Base-by-base conservation (phyloP, 1,140 invertebrate species). In the Anthonomus grandis region DNA sequence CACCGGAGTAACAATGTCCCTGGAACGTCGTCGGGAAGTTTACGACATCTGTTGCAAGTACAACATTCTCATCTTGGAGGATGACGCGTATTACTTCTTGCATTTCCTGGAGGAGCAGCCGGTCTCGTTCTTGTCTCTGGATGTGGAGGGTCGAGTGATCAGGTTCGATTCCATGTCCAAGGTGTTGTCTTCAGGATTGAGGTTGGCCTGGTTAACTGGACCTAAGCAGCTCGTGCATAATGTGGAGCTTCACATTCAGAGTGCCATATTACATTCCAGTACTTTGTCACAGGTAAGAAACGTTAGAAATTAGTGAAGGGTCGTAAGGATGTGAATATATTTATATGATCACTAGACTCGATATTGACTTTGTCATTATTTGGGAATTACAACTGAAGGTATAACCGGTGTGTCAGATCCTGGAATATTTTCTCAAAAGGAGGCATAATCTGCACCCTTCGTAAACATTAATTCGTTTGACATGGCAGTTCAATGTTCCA, bases 101-200 rank as follows among this genome's bases (percentile, higher is more conserved):
- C 84, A 87, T 67, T 91, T 86, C 69, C 50, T 64, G n/a, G 83
- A 69, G 24, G 76, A 81, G 50, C 74, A 78, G 41, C 77, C 83
- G 0, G 79, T 80, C 12, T 86, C 85, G 5, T 87, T 91, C 61
- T 74, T 91, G 1, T 89, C 87, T 0, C 47, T 90, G 70, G 89
- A 91, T 69, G 79, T 77, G 0, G 86, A 89, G 68, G 87, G 88
- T 0, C 78, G 88, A 56, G 89, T 91, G 0, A 68, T 91, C 4
- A 77, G 89, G 46, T 79, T 89, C 64, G 90, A 92, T 74, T 91
- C 89, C 0, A 83, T 91, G 63, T 90, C 87, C 0, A 91, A 91
- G 80, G 78, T 89, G 13, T 63, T 92, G 19, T 87, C 82, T 65
- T 82, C 84, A 9, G 86, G 86, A n/a, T 68, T 87, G 8, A 77